These are phyloP conservation scores for Carpatolechia fugitivella DNA, from an alignment of 2,888 invertebrate species.

Conservation along the genomic window DNA sequence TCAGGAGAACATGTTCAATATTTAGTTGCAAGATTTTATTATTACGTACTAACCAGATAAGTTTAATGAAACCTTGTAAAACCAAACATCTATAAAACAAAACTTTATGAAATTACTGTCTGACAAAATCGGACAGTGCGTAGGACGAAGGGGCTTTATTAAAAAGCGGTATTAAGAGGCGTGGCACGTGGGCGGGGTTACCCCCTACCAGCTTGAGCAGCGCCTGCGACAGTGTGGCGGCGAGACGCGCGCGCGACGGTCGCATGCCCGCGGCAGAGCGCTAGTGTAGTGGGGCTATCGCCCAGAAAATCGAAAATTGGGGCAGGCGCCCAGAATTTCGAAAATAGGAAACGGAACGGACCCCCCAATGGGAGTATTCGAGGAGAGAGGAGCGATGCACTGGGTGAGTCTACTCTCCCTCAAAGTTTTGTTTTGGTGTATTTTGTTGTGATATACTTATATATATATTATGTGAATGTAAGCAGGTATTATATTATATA, in stretches of 20 bases:
- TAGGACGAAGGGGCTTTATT: background rate
- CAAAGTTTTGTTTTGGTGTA: background rate
- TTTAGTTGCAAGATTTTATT: too few relatives aligned
- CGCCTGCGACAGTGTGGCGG: conserved; percentile 56
- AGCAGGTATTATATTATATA: too few relatives aligned
- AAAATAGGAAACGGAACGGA: conserved; percentile 75
- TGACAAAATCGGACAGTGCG: background rate
- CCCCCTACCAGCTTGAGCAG: background rate
- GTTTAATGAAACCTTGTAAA: too few relatives aligned
- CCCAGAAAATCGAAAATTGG: conserved; percentile 74
- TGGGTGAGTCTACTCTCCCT: conserved; percentile 82
- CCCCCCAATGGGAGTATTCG: conserved; percentile 95
- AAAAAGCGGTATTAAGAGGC: conserved; percentile 6
- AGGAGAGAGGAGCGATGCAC: conserved; percentile 94
- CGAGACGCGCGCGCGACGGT: conserved; percentile 65
- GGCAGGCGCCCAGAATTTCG: conserved; percentile 73
- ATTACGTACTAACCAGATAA: too few relatives aligned
- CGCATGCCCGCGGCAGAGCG: conserved; percentile 57
- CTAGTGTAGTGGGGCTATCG: conserved; percentile 71
- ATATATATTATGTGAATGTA: background rate
- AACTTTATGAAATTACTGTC: conserved; percentile 37
- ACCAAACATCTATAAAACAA: too few relatives aligned
- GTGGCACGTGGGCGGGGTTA: conserved; percentile 1
- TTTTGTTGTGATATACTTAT: background rate
- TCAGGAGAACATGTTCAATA: too few relatives aligned